A percentile compares a stretch with the other conserved stretches of the same genome.
phyloP scores from a whole-genome alignment of 1,140 invertebrate genomes.

The Aphis craccivora region DNA sequence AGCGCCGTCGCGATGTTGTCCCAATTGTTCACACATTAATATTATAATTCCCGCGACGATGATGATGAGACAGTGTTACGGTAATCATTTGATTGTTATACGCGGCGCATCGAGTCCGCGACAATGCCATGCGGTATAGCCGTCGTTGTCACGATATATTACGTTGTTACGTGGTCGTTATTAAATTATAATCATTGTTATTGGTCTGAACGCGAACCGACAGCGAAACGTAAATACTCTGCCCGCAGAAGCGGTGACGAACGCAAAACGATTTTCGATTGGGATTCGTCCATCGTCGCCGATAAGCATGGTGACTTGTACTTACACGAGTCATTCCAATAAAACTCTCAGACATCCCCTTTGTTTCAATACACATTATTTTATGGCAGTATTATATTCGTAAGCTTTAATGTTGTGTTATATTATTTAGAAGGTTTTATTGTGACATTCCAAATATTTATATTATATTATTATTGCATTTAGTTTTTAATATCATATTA shows the following conservation, averaged over 20 bases:
- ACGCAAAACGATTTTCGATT: not conserved
- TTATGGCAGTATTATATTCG: not conserved
- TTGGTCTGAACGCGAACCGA: not conserved
- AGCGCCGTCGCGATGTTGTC: not conserved
- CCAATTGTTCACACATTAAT: not conserved
- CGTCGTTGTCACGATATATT: not conserved
- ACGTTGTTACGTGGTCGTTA: not conserved
- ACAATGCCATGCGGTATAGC: not conserved
- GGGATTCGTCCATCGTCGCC: not conserved
- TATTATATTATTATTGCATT: not conserved
- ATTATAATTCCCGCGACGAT: not conserved
- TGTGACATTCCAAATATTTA: not conserved
- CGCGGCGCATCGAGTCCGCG: not conserved
- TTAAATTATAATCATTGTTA: too few relatives aligned
- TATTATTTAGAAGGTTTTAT: not conserved
- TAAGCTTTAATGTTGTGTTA: not conserved
- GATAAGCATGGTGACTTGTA: not conserved
- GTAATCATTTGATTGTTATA: not conserved
- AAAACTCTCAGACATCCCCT: not conserved
- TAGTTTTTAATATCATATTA: too few relatives aligned
- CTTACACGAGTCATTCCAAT: not conserved
- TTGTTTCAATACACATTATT: not conserved
- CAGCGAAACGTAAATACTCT: too few relatives aligned
- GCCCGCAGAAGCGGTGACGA: too few relatives aligned
- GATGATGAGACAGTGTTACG: not conserved